phyloP scores from a whole-genome alignment of 2,888 invertebrate genomes.

The Sarcophaga variegata region DNA sequence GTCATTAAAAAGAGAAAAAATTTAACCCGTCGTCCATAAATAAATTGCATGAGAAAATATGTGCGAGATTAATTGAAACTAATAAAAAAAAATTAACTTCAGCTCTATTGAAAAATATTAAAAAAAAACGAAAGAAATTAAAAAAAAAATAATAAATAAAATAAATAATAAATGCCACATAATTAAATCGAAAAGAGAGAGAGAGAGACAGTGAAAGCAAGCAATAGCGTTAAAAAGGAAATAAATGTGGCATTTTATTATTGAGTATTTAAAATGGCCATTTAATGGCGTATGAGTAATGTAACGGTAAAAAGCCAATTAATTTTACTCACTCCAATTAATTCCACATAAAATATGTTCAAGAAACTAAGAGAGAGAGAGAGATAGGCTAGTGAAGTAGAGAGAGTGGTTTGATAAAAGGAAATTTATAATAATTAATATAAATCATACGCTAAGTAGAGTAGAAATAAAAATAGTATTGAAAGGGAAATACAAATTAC shows the following conservation, averaged over 20 bases:
- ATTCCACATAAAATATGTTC: neutral
- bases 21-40: neutral
- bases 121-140: constrained; percentile 8
- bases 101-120: neutral
- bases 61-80: constrained; percentile 18
- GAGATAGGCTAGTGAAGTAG: neutral
- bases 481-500: neutral
- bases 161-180: neutral
- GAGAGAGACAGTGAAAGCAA: neutral
- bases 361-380: neutral
- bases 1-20: constrained; percentile 24
- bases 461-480: neutral
- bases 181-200: neutral
- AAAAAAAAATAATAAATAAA: constrained; percentile 11
- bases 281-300: neutral
- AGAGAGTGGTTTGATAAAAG: neutral
- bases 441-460: neutral
- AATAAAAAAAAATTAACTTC: constrained; percentile 2
- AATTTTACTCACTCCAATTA: neutral
- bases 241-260: neutral
- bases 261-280: neutral
- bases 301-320: neutral
- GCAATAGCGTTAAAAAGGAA: neutral
- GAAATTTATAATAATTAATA: constrained; percentile 11
- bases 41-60: neutral